Evolutionary conservation across 2,113 vertebrate genomes (phyloP).

Genomic region (Laterallus jamaicensis): DNA sequence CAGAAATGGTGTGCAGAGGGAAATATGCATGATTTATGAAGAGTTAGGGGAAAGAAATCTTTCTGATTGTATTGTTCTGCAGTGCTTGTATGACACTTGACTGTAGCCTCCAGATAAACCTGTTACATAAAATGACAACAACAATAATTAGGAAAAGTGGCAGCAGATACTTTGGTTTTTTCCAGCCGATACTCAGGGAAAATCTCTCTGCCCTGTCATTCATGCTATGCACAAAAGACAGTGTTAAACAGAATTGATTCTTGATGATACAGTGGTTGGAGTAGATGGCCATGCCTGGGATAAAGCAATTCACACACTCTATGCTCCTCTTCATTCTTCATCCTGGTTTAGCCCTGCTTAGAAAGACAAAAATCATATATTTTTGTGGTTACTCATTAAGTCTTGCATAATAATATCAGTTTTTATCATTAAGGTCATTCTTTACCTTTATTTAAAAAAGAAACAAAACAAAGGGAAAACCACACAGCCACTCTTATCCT

Average conservation of each 20-base stretch:
- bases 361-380: neutral
- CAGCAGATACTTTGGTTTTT: neutral
- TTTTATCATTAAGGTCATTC: neutral
- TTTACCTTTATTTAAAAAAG: neutral
- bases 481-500: accelerated
- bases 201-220: neutral
- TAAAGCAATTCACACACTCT: neutral
- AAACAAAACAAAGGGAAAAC: neutral
- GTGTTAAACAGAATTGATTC: neutral
- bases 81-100: neutral
- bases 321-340: neutral
- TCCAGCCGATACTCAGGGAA: neutral
- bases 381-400: neutral
- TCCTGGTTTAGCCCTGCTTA: neutral
- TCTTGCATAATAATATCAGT: neutral
- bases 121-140: neutral
- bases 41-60: neutral
- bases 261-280: neutral
- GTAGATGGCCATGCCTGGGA: accelerated
- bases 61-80: neutral
- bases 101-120: neutral
- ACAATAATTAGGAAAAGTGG: neutral
- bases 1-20: neutral
- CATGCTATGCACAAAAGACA: neutral
- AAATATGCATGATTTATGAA: neutral